These are phyloP conservation scores for Octonoba sinensis DNA, from an alignment of 2,888 invertebrate species.

Conservation along the genomic window DNA sequence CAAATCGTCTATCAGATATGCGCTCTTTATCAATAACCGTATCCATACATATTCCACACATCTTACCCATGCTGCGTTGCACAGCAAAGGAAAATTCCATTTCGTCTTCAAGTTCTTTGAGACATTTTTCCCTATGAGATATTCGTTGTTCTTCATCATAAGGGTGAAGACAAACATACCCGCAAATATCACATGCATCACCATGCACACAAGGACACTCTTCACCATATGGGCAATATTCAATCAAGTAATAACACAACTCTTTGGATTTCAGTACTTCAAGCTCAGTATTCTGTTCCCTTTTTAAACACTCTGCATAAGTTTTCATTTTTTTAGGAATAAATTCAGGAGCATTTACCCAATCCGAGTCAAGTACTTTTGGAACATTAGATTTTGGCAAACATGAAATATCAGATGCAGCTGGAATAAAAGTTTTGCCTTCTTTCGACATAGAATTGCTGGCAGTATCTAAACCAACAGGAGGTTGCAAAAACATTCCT, in stretches of 20 bases:
- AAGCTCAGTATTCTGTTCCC: slow-evolving; percentile 22
- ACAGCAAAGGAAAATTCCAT: slow-evolving; percentile 87
- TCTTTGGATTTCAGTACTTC: slow-evolving; percentile 14
- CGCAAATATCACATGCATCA: slow-evolving; percentile 83
- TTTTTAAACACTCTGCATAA: slow-evolving; percentile 69
- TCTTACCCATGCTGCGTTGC: slow-evolving; percentile 82
- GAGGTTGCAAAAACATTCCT: neutral
- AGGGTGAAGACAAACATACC: slow-evolving; percentile 79
- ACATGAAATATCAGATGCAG: slow-evolving; percentile 16
- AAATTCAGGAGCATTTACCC: slow-evolving; percentile 73
- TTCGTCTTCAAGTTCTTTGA: slow-evolving; percentile 81
- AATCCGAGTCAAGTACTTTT: slow-evolving; percentile 1
- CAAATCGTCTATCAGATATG: slow-evolving; percentile 77
- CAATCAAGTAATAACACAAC: slow-evolving; percentile 69
- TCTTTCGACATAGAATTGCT: slow-evolving; percentile 1
- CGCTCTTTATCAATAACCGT: slow-evolving; percentile 73
- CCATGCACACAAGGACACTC: slow-evolving; percentile 75
- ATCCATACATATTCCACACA: slow-evolving; percentile 89
- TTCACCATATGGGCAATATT: slow-evolving; percentile 72
- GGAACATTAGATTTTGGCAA: neutral
- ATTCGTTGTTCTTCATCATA: slow-evolving; percentile 72
- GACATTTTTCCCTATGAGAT: slow-evolving; percentile 78
- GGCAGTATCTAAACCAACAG: neutral
- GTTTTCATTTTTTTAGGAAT: slow-evolving; percentile 69
- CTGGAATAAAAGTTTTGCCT: slow-evolving; percentile 1